phyloP scores from a whole-genome alignment of 53 echinoderm and acorn worm species.

The Luidia sarsii region DNA sequence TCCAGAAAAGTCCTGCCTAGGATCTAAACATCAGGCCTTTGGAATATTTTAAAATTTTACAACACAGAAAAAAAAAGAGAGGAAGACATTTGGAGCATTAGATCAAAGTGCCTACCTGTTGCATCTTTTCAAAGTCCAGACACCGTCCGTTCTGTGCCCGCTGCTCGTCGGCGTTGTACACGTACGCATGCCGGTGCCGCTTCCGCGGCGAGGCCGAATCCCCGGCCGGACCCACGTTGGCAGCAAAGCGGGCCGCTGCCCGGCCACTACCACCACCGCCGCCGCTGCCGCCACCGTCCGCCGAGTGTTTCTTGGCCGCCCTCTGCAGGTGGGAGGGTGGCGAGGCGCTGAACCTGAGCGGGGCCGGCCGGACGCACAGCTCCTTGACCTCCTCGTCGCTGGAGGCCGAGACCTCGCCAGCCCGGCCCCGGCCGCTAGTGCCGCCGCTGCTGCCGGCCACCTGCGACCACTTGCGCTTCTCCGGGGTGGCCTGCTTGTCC shows the following conservation, averaged over 20 bases:
- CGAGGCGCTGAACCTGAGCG: slow-evolving; percentile 83
- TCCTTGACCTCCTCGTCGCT: slow-evolving; percentile 91
- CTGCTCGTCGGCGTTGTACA: slow-evolving; percentile 43
- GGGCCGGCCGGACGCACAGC: slow-evolving; percentile 67
- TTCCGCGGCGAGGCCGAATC: slow-evolving; percentile 89
- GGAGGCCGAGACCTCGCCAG: slow-evolving; percentile 65
- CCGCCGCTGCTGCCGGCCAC: no score
- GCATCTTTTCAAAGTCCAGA: slow-evolving; percentile 98
- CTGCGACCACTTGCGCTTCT: slow-evolving; percentile 94
- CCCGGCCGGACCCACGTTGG: slow-evolving; percentile 72
- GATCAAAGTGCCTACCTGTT: slow-evolving; percentile 62
- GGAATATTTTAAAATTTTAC: no score
- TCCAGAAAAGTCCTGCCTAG: no score
- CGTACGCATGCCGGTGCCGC: slow-evolving; percentile 68
- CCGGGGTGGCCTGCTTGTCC: slow-evolving; percentile 77
- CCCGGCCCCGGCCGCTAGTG: slow-evolving; percentile 45
- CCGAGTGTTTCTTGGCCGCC: slow-evolving; percentile 60
- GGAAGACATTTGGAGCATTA: no score
- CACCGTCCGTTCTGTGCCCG: slow-evolving; percentile 67
- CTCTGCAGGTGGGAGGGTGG: slow-evolving; percentile 87
- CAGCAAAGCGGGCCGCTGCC: slow-evolving; percentile 65
- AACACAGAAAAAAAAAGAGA: no score
- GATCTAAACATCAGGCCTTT: no score
- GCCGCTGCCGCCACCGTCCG: no score
- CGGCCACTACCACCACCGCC: no score